Evolutionary conservation across 2,888 invertebrate species (phyloP).

Genomic region (Drosophila kokeensis): DNA sequence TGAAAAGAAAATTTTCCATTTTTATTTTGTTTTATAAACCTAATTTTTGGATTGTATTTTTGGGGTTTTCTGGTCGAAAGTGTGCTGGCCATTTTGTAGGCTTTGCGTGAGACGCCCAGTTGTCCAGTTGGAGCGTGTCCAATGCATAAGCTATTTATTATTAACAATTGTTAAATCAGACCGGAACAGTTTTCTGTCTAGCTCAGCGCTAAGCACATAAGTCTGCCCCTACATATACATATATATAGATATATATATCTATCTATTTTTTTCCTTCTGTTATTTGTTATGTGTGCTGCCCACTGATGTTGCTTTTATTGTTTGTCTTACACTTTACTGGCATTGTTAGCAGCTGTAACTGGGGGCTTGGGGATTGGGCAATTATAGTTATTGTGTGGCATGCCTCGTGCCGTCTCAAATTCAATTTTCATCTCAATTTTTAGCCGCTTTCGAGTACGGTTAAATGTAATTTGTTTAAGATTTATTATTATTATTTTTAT

Average conservation of each 20-base stretch:
- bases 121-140: constrained; percentile 56
- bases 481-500: not conserved
- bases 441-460: constrained; percentile 66
- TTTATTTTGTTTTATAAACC: constrained; percentile 1
- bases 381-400: constrained; percentile 18
- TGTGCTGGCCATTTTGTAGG: constrained; percentile 22
- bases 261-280: constrained; percentile 32
- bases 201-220: constrained; percentile 9
- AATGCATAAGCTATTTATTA: constrained; percentile 82
- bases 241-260: not conserved
- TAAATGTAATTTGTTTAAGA: constrained; percentile 72
- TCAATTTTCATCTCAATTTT: constrained; percentile 71
- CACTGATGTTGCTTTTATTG: constrained; percentile 61
- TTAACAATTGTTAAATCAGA: constrained; percentile 83
- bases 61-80: constrained; percentile 32
- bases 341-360: constrained; percentile 65
- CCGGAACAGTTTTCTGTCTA: constrained; percentile 80
- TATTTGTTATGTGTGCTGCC: constrained; percentile 51
- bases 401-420: constrained; percentile 73
- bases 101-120: constrained; percentile 54
- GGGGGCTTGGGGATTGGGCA: not conserved
- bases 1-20: constrained; percentile 42
- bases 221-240: constrained; percentile 1
- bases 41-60: constrained; percentile 13
- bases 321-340: constrained; percentile 62